Evolutionary conservation across 2,888 invertebrate genomes (phyloP).

Genomic region (Calameuta idolon): DNA sequence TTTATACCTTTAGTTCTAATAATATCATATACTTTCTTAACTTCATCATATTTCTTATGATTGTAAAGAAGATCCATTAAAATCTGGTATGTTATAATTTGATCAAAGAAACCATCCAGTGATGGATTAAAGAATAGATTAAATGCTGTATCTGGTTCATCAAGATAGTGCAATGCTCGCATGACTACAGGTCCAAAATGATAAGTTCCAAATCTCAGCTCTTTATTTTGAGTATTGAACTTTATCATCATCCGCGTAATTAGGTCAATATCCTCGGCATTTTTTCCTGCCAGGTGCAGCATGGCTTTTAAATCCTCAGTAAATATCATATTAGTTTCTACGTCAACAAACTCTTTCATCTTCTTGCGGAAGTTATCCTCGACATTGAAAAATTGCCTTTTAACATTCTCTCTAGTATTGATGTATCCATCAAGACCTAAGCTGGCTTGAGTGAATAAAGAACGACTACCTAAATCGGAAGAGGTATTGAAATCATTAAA

Average conservation of each 20-base stretch:
- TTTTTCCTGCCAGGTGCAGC: constrained; percentile 76
- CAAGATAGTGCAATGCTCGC: constrained; percentile 80
- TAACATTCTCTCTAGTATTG: constrained; percentile 69
- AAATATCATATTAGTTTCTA: constrained; percentile 78
- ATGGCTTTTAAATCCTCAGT: constrained; percentile 89
- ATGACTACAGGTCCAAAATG: constrained; percentile 86
- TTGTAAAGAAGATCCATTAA: constrained; percentile 79
- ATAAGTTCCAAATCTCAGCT: constrained; percentile 82
- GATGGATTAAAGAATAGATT: constrained; percentile 74
- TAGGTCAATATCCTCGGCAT: constrained; percentile 73
- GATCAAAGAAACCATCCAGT: constrained; percentile 78
- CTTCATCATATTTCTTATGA: constrained; percentile 76
- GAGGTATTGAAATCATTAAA: constrained; percentile 1
- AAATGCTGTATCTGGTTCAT: constrained; percentile 77
- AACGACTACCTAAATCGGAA: constrained; percentile 52
- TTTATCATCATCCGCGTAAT: constrained; percentile 78
- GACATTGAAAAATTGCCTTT: constrained; percentile 74
- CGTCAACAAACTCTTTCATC: constrained; percentile 75
- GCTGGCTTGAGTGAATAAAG: constrained; percentile 71
- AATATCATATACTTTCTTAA: constrained; percentile 74
- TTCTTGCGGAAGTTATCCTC: constrained; percentile 77
- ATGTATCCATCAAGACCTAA: constrained; percentile 76
- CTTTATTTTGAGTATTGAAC: constrained; percentile 79
- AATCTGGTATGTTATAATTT: constrained; percentile 76
- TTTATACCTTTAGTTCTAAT: constrained; percentile 74